phyloP scores from a whole-genome alignment of 2,797 vertebrate species.

The Pempheris klunzingeri region DNA sequence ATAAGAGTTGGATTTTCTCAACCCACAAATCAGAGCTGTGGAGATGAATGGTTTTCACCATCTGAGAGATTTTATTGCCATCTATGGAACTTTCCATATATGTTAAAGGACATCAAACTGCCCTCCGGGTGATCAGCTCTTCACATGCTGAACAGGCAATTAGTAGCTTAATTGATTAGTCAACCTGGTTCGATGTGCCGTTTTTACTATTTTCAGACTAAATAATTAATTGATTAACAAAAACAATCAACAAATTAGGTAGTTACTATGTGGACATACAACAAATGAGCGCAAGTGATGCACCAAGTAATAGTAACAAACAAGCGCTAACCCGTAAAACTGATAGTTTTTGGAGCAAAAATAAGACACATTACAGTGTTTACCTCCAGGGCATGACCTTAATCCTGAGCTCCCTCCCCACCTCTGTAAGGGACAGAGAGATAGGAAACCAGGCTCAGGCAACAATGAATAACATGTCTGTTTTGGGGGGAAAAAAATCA shows the following conservation, averaged over 20 bases:
- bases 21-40: neutral
- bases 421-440: slow-evolving; percentile 64
- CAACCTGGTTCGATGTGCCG: neutral
- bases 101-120: neutral
- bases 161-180: neutral
- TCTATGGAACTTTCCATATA: no score
- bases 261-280: no score
- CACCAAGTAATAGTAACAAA: slow-evolving; percentile 12
- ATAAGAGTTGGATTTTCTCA: neutral
- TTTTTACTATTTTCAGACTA: slow-evolving; percentile 2
- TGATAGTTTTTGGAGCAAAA: slow-evolving; percentile 49
- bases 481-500: slow-evolving; percentile 80
- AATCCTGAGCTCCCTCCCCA: slow-evolving; percentile 65
- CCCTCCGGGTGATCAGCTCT: neutral
- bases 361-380: slow-evolving; percentile 67
- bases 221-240: neutral
- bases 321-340: slow-evolving; percentile 48
- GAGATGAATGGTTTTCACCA: neutral
- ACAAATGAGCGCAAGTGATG: slow-evolving; percentile 1
- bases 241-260: no score
- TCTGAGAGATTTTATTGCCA: no score
- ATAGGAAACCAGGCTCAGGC: slow-evolving; percentile 68
- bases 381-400: slow-evolving; percentile 75
- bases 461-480: slow-evolving; percentile 78
- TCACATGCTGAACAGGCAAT: neutral